Percentiles rank a stretch among this genome's conserved stretches.
Evolutionary conservation across 2,888 invertebrate genomes (phyloP).

Genomic region (Tinea semifulvella): DNA sequence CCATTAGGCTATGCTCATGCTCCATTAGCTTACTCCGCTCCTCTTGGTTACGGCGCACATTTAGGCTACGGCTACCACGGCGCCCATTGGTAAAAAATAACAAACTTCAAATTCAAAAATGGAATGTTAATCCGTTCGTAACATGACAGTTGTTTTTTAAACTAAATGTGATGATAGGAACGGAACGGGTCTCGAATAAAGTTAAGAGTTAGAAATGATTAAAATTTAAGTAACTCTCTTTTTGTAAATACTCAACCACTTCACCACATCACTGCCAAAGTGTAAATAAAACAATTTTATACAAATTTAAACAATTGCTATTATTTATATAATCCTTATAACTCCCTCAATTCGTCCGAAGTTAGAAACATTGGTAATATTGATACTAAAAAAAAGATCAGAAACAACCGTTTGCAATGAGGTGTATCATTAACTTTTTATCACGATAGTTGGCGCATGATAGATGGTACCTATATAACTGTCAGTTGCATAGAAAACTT

Average conservation of each 20-base stretch:
- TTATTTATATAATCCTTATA: too few species aligned
- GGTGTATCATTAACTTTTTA: too few species aligned
- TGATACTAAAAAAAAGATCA: too few species aligned
- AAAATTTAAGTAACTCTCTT: conserved; percentile 54
- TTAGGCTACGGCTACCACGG: conserved; percentile 13
- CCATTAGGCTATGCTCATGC: conserved; percentile 23
- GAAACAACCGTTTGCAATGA: too few species aligned
- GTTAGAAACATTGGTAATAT: too few species aligned
- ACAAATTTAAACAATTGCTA: background rate
- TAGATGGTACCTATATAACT: too few species aligned
- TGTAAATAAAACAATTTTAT: conserved; percentile 49
- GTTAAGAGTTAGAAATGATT: too few species aligned
- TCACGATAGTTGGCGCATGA: too few species aligned
- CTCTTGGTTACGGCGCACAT: conserved; percentile 20
- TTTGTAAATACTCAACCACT: conserved; percentile 54
- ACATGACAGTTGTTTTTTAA: conserved; percentile 9
- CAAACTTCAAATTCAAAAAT: conserved; percentile 5
- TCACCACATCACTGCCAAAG: conserved; percentile 58
- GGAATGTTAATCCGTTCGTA: background rate
- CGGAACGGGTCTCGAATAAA: too few species aligned
- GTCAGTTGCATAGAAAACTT: too few species aligned
- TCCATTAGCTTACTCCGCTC: conserved; percentile 5
- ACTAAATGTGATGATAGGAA: too few species aligned
- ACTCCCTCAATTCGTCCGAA: too few species aligned
- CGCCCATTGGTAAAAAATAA: conserved; percentile 37